Conservation (phyloP, 2,113 vertebrate genomes). For the Castor canadensis region DNA sequence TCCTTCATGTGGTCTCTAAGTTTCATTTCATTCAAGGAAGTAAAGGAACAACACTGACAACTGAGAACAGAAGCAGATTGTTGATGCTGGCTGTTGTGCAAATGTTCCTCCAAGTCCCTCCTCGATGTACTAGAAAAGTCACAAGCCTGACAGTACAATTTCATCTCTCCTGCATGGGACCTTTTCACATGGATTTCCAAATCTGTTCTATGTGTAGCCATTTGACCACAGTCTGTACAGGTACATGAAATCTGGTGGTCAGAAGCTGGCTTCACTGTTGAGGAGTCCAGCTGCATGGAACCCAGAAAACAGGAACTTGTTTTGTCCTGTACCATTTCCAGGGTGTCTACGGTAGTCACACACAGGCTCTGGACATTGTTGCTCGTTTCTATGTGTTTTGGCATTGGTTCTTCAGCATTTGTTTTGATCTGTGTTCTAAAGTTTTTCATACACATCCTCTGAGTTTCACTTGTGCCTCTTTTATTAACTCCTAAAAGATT, state of each 20-base stretch:
- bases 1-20: constrained; percentile 83
- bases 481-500: constrained; percentile 77
- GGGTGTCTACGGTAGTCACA: constrained; percentile 42
- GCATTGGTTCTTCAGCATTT: neutral
- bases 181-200: constrained; percentile 83
- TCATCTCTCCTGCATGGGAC: constrained; percentile 82
- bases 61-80: constrained; percentile 66
- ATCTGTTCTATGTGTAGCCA: constrained; percentile 82
- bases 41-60: constrained; percentile 82
- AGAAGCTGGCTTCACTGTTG: constrained; percentile 28
- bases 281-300: constrained; percentile 15
- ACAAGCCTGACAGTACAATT: constrained; percentile 81
- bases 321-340: constrained; percentile 32
- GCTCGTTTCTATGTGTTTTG: constrained; percentile 21
- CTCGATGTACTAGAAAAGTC: constrained; percentile 76
- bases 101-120: constrained; percentile 82
- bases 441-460: constrained; percentile 19
- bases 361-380: neutral
- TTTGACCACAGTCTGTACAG: constrained; percentile 84
- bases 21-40: constrained; percentile 45
- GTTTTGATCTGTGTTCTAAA: constrained; percentile 60
- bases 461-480: constrained; percentile 74
- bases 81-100: constrained; percentile 78
- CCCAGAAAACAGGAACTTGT: neutral
- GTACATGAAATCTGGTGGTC: constrained; percentile 70